These are phyloP conservation scores for Bovichtus variegatus DNA, from an alignment of 2,797 vertebrate genomes.

Conservation along the genomic window DNA sequence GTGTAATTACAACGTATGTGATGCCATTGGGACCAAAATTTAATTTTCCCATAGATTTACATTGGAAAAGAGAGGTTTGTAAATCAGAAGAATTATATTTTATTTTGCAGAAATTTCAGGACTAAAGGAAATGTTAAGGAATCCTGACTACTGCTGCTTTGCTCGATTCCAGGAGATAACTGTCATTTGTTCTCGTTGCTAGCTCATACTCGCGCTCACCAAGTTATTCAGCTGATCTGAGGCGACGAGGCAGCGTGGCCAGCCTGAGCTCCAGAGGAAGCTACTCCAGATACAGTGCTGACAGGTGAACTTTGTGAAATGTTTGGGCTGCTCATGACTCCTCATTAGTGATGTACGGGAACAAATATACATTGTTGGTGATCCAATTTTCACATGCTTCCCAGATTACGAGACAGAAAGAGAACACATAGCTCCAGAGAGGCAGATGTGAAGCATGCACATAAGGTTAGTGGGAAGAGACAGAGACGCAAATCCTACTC, in stretches of 20 bases:
- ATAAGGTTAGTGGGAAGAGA: conserved; percentile 81
- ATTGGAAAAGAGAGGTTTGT: too few species aligned
- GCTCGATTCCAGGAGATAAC: not conserved
- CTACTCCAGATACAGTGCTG: conserved; percentile 88
- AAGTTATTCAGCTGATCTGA: conserved; percentile 87
- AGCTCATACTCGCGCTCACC: conserved; percentile 93
- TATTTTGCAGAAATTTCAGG: not conserved
- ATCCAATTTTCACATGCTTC: conserved; percentile 15
- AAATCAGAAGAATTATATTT: not conserved
- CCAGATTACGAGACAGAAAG: conserved; percentile 77
- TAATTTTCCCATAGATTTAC: too few species aligned
- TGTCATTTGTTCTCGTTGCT: conserved; percentile 32
- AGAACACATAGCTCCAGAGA: conserved; percentile 83
- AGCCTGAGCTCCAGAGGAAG: conserved; percentile 90
- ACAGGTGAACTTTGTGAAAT: conserved; percentile 84
- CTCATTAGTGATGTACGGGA: not conserved
- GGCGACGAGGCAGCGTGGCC: conserved; percentile 87
- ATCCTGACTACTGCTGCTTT: not conserved
- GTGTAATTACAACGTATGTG: too few species aligned
- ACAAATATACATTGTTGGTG: conserved; percentile 1
- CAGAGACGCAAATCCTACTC: conserved; percentile 90
- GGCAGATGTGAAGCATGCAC: conserved; percentile 68
- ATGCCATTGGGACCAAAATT: too few species aligned
- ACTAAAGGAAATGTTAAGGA: not conserved
- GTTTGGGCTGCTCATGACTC: not conserved